Percentiles rank a stretch among this genome's conserved stretches.
Evolutionary conservation across 2,113 vertebrate genomes (phyloP).

Genomic region (Hippocampus mohnikei): DNA sequence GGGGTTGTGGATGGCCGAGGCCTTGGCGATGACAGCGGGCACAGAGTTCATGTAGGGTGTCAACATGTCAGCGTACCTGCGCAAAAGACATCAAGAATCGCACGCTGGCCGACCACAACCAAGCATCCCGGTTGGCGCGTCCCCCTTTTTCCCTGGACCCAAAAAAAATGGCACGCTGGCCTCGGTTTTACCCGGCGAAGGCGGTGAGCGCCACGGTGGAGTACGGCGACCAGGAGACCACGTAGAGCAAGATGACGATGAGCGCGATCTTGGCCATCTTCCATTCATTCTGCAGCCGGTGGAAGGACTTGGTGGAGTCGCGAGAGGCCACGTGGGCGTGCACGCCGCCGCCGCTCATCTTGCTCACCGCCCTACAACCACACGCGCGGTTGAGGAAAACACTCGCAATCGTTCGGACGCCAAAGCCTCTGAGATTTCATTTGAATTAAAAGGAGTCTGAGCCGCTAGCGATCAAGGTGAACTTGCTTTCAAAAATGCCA

Average conservation of each 20-base stretch:
- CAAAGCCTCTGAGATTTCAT: neutral
- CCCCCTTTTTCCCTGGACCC: too few relatives aligned
- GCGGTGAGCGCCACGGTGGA: conserved; percentile 85
- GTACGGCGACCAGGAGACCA: conserved; percentile 95
- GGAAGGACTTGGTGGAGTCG: conserved; percentile 75
- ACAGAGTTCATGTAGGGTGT: conserved; percentile 91
- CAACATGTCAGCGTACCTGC: conserved; percentile 83
- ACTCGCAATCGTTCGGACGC: neutral
- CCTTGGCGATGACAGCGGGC: conserved; percentile 94
- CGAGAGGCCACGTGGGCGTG: conserved; percentile 47
- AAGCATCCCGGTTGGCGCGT: neutral
- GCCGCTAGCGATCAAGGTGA: too few relatives aligned
- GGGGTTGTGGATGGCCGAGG: conserved; percentile 95
- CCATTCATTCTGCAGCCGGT: conserved; percentile 90
- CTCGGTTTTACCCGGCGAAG: conserved; percentile 83
- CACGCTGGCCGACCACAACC: neutral
- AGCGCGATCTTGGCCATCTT: conserved; percentile 92
- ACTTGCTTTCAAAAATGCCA: too few relatives aligned
- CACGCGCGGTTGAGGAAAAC: neutral
- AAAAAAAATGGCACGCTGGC: too few relatives aligned
- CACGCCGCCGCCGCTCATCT: conserved; percentile 67
- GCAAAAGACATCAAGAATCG: neutral
- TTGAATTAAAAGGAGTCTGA: too few relatives aligned
- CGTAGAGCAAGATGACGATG: conserved; percentile 86
- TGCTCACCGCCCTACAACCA: conserved; percentile 78